These are phyloP conservation scores for Pantherophis alleghaniensis DNA, from an alignment of 2,797 vertebrate genomes.

Conservation along the genomic window DNA sequence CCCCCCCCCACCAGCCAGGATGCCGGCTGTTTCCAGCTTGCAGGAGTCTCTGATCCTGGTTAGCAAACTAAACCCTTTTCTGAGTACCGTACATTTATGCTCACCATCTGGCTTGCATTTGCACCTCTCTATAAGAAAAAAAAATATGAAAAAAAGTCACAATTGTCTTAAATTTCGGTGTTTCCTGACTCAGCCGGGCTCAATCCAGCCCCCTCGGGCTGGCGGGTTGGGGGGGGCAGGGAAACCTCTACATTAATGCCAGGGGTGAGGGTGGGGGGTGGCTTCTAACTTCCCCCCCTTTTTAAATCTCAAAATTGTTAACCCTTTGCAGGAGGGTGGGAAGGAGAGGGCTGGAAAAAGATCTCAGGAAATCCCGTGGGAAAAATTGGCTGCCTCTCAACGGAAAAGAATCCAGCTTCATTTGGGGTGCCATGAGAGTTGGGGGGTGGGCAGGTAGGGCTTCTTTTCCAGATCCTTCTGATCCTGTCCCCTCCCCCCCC, in stretches of 20 bases:
- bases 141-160: neutral
- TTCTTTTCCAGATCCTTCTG: neutral
- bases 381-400: neutral
- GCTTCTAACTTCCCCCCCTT: neutral
- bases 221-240: neutral
- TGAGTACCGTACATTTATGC: neutral
- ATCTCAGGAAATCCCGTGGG: neutral
- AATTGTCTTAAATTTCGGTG: neutral
- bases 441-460: accelerated
- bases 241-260: neutral
- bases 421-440: neutral
- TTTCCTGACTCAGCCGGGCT: neutral
- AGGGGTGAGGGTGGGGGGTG: no score
- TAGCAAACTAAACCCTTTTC: neutral
- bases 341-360: neutral
- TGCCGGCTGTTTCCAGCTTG: neutral
- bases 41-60: neutral
- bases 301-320: neutral
- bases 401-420: neutral
- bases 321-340: neutral
- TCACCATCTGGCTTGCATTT: neutral
- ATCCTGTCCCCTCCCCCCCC: no score
- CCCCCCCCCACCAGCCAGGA: neutral
- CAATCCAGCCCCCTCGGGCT: neutral
- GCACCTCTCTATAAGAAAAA: neutral